A percentile compares a stretch with the other conserved stretches of the same genome.
Conservation (phyloP, 2,113 vertebrate species). For the Labeo catla region DNA sequence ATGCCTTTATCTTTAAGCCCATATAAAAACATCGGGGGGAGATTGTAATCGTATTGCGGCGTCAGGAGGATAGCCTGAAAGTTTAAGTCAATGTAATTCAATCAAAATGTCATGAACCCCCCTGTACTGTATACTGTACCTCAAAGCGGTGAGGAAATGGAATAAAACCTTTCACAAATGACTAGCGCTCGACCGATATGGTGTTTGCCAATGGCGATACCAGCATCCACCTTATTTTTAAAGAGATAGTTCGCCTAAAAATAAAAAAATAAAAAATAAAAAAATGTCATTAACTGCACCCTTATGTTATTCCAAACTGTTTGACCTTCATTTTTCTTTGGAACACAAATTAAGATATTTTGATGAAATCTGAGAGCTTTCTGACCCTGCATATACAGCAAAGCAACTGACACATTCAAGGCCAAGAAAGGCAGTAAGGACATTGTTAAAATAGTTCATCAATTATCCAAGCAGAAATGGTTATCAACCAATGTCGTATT, state of each 20-base stretch:
- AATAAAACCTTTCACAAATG: not conserved
- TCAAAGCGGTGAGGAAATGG: constrained; percentile 23
- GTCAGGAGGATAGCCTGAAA: constrained; percentile 22
- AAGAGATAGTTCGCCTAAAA: too few relatives aligned
- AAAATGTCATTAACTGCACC: too few relatives aligned
- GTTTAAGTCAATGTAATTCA: constrained; percentile 41
- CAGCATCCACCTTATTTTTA: not conserved
- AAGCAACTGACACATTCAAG: too few relatives aligned
- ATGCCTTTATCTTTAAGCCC: constrained; percentile 35
- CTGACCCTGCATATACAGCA: too few relatives aligned
- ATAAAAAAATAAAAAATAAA: too few relatives aligned
- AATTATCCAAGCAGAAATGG: not conserved
- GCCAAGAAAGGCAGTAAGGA: too few relatives aligned
- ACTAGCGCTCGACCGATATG: not conserved
- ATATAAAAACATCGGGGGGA: constrained; percentile 19
- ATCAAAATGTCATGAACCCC: constrained; percentile 25
- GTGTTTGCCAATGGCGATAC: not conserved
- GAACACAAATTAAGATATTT: too few relatives aligned
- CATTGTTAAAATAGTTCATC: too few relatives aligned
- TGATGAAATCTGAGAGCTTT: too few relatives aligned
- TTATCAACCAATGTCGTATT: not conserved
- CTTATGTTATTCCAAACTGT: too few relatives aligned
- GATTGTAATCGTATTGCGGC: constrained; percentile 16
- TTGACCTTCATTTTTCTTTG: too few relatives aligned
- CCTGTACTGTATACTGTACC: not conserved